phyloP scores from a whole-genome alignment of 2,888 invertebrate genomes.

The Clusia tigrina region DNA sequence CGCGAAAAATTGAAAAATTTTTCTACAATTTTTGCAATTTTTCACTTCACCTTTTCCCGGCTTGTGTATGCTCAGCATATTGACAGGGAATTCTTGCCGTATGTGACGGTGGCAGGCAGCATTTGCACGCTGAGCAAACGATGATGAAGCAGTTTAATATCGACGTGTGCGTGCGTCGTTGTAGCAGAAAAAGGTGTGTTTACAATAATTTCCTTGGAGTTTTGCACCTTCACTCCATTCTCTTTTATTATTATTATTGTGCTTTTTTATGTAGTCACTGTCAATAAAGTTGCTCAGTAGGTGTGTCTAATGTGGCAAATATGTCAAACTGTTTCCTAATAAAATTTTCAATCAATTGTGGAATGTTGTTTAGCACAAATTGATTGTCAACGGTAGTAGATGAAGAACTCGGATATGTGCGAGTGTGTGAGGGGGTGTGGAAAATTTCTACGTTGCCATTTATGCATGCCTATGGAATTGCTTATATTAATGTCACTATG shows the following conservation, averaged over 20 bases:
- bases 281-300: slow-evolving; percentile 22
- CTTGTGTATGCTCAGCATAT: background rate
- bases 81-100: slow-evolving; percentile 1
- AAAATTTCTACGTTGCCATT: too few relatives aligned
- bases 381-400: slow-evolving; percentile 28
- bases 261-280: slow-evolving; percentile 4
- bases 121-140: background rate
- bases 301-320: slow-evolving; percentile 31
- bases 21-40: background rate
- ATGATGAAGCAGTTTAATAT: background rate
- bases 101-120: too few relatives aligned
- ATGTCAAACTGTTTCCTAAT: slow-evolving; percentile 26
- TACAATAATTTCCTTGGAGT: slow-evolving; percentile 15
- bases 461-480: too few relatives aligned
- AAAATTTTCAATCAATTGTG: slow-evolving; percentile 29
- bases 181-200: background rate
- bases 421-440: too few relatives aligned
- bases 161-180: background rate
- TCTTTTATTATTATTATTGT: background rate
- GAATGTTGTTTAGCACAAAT: slow-evolving; percentile 27
- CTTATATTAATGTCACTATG: too few relatives aligned
- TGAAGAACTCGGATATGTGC: too few relatives aligned
- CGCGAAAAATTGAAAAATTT: slow-evolving; percentile 20
- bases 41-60: background rate
- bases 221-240: background rate